Base-by-base conservation (phyloP, 2,113 vertebrate species). In the Bujurquina vittata region DNA sequence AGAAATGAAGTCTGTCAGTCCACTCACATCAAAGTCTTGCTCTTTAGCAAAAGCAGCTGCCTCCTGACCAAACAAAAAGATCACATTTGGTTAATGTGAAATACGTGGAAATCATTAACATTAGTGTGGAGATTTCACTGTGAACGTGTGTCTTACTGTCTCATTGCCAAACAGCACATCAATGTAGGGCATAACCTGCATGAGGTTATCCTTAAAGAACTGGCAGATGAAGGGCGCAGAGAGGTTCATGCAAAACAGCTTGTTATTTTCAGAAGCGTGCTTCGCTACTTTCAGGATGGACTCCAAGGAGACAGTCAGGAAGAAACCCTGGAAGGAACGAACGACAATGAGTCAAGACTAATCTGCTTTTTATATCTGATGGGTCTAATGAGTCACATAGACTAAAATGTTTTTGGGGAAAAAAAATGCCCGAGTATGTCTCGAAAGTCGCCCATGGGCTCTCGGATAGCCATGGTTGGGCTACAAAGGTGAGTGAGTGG, bases 141-240 rank as follows among this genome's bases (percentile, higher is more conserved):
- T 23, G 22, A 5, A 58, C 43, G 18, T 65, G 77, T 29, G 40
- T 8, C 96, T 97, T 88, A 99, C 98, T 67, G 95, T 96, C 91
- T 99, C 98, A 49, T 99, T 99, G 89, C 98, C 98, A 67, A 99
- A 99, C 52, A 99, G 96, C 88, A 99, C 94, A 14, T 99, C 98
- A 1, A 99, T 97, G 1, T 97, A 99, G 75, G 98, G 98, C 95
- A 99, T 94, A 83, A 98, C 96, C 95, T 99, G 95, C 98, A 98
- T 97, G 94, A 99, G 95, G 11, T 96, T 94, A 40, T 98, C 97
- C 92, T 98, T 99, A 94, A 96, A 99, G 96, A 97, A 97, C 85
- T 99, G 97, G 92, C 97, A 96, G 95, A 99, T 99, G 91, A 99
- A 99, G 7, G 98, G 98, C 20, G 98, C 98, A 2, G 98, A 99